phyloP scores from a whole-genome alignment of 2,113 vertebrate species.

The Spheniscus mendiculus region DNA sequence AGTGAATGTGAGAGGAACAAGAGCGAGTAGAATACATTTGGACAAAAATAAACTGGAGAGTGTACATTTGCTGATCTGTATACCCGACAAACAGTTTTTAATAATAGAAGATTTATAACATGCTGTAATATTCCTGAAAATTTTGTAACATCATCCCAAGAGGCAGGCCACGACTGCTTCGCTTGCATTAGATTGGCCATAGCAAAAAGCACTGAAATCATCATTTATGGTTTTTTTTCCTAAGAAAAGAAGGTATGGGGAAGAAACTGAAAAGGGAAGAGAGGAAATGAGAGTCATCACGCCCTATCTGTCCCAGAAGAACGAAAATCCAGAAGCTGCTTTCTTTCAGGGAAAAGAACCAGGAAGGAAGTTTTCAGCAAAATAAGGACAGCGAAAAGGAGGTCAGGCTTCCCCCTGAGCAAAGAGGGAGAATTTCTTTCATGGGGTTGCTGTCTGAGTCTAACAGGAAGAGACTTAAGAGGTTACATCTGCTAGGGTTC shows the following conservation, averaged over 20 bases:
- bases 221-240: not conserved
- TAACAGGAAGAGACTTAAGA: slow-evolving; percentile 66
- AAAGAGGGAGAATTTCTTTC: slow-evolving; percentile 51
- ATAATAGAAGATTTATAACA: not conserved
- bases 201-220: not conserved
- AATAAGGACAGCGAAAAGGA: slow-evolving; percentile 16
- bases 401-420: slow-evolving; percentile 59
- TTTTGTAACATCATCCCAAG: not conserved
- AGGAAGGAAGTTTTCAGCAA: slow-evolving; percentile 69
- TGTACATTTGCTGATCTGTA: not conserved
- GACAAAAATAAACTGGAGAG: not conserved
- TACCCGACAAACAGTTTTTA: not conserved
- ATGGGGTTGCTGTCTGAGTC: slow-evolving; percentile 13
- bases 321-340: slow-evolving; percentile 52
- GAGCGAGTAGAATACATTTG: not conserved
- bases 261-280: slow-evolving; percentile 5
- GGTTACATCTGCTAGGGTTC: slow-evolving; percentile 49
- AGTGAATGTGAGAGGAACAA: not conserved
- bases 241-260: not conserved
- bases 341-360: slow-evolving; percentile 38
- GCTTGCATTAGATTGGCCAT: not conserved
- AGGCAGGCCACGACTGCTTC: not conserved
- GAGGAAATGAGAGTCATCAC: slow-evolving; percentile 32
- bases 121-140: not conserved
- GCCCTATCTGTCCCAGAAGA: not conserved